phyloP scores from a whole-genome alignment of 1,140 invertebrate species.

The Danaus melanippus region DNA sequence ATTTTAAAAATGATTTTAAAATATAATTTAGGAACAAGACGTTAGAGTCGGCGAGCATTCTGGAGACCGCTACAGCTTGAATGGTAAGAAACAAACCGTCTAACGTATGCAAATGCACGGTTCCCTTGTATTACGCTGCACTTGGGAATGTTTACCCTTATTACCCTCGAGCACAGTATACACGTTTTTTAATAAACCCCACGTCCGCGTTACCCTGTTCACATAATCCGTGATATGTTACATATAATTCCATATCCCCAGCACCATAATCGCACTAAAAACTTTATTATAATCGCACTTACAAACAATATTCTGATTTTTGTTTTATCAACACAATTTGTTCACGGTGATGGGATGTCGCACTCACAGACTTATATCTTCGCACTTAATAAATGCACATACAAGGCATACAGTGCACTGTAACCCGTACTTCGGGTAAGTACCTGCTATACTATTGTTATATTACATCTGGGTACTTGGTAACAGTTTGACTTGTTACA shows the following conservation, averaged over 20 bases:
- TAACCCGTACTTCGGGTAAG: conserved; percentile 14
- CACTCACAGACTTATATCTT: conserved; percentile 33
- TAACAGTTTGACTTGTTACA: conserved; percentile 36
- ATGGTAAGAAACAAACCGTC: conserved; percentile 31
- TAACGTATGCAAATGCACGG: conserved; percentile 5
- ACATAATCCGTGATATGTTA: too few species aligned
- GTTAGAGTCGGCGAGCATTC: conserved; percentile 31
- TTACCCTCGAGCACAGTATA: conserved; percentile 4
- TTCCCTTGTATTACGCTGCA: conserved; percentile 13
- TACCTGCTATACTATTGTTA: conserved; percentile 6
- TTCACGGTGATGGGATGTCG: conserved; percentile 40
- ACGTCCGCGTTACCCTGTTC: too few species aligned
- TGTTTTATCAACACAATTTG: conserved; percentile 20
- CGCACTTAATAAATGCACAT: conserved; percentile 18
- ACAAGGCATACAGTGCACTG: conserved; percentile 16
- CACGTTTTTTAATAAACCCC: neutral
- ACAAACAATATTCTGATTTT: conserved; percentile 1
- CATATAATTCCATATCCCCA: neutral
- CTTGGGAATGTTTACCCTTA: conserved; percentile 14
- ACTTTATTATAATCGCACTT: conserved; percentile 10
- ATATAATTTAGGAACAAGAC: conserved; percentile 40
- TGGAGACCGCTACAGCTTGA: conserved; percentile 37
- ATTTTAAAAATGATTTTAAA: too few species aligned
- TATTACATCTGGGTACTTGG: neutral
- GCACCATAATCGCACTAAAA: conserved; percentile 4